phyloP scores from a whole-genome alignment of 2,113 vertebrate species.

The Lophura nycthemera region DNA sequence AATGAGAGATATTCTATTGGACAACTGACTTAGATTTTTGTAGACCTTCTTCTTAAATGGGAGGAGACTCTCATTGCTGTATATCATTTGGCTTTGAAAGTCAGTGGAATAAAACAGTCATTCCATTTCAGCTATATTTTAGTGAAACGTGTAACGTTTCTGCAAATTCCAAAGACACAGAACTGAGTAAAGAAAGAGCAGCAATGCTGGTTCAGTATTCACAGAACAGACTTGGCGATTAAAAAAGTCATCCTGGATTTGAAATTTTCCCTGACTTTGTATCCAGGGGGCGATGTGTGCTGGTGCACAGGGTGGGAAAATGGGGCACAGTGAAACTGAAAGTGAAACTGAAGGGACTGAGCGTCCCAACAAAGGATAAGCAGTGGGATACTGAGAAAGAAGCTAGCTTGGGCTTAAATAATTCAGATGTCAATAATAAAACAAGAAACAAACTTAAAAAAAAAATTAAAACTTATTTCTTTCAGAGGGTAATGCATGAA shows the following conservation, averaged over 20 bases:
- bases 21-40: background rate
- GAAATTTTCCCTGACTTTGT: background rate
- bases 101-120: background rate
- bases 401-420: background rate
- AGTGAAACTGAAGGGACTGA: slow-evolving; percentile 30
- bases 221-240: background rate
- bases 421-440: background rate
- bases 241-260: background rate
- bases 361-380: background rate
- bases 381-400: background rate
- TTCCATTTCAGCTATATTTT: background rate
- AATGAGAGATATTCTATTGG: background rate
- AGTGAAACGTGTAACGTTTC: background rate
- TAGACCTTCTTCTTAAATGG: background rate
- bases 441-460: background rate
- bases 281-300: background rate
- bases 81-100: background rate
- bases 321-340: background rate
- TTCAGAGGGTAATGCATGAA: background rate
- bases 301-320: background rate
- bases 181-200: background rate
- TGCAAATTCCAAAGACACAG: background rate
- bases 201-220: background rate
- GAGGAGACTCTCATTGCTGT: background rate
- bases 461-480: background rate